Base-by-base conservation (phyloP, 2,888 invertebrate species). In the Anorthoa munda region DNA sequence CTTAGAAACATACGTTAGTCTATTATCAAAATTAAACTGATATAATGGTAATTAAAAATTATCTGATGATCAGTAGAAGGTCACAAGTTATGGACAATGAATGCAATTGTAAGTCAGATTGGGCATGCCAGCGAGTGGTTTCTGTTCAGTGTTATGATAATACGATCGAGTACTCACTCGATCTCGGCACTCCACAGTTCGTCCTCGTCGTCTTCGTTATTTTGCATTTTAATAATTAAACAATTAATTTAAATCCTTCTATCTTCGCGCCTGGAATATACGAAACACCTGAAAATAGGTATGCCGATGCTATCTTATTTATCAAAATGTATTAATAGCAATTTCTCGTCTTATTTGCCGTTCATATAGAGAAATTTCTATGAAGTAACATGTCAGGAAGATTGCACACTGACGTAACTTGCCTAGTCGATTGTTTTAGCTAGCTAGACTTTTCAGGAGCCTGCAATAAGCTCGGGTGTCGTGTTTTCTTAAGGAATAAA, bases 111-210 rank as follows among this genome's bases (percentile, higher is more conserved):
- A 58, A 66, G 61, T 50, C 63, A 66, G 69, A 71, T 81, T 53
- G 70, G 83, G 86, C 67, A 75, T 72, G 82, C 77, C 56, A 81
- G 84, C 86, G 86, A 89, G 86, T 87, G 87, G 84, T 79, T 68
- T 64, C n/a, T 59, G 71, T 68, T 63, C n/a, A 61, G 71, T 76
- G 66, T 72, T 75, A 76, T 66, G 61, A 71, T 79, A 59, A 74
- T 68, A 53, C 70, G 82, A 86, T 75, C 89, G 88, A 89, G 87
- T 92, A 93, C 93, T 93, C 90, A 93, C 93, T 93, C 92, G 87
- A 93, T 93, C 75, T 91, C 90, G 51, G 90, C 82, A 88, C 91
- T 93, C 93, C 93, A 93, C 81, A 93, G 88, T 81, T 93, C 92
- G 50, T 74, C 81, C 50, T 89, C 89, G 69, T 91, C 91, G 68